Evolutionary conservation across 2,888 invertebrate species (phyloP), one percentile per base, ranked within the genome.

Genomic region (Cosmopolites sordidus): DNA sequence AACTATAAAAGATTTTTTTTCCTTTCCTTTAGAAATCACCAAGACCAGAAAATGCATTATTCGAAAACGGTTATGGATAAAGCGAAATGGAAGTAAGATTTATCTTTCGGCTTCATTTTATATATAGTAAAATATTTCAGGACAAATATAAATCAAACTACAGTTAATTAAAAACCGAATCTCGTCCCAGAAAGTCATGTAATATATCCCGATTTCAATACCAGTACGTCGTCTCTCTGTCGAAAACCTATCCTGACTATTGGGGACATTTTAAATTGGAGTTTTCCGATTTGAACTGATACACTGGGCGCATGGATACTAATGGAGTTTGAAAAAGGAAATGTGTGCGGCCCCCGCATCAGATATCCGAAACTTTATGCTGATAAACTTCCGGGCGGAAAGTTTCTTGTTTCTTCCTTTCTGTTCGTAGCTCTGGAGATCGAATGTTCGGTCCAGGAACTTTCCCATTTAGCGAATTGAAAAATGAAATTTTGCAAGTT

Each of bases 241-340:
- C 22, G 39, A 43, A 43, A 53, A 43, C 29, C 43, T 42, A 39
- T 54, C 43, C 41, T 22, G 45, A 39, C 46, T 50, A 46, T 46
- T 49, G 42, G 50, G 37, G 54, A 46, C 54, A 42, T 46, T 54
- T 54, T 54, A 54, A 54, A 54, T 54, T 50, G 50, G 45, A 54
- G 12, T 11, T 33, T 49, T 47, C 39, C 46, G 49, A 42, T 43
- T 33, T 17, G 42, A 45, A 37, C 47, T 16, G 43, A 27, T 43
- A 16, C 29, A 27, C 16, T 39, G 27, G 16, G 41, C 44, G 49
- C 48, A 53, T 49, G 44, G 54, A 49, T 43, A 37, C 41, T 55
- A 55, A 55, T 55, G 55, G 55, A 55, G 55, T 55, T 55, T 46
- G 50, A 55, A 51, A 55, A 55, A 51, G 51, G 48, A 47, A 48